These are phyloP conservation scores for Zoanthus sansibaricus DNA, from an alignment of 92 coral and sea anemone genomes.

Conservation along the genomic window DNA sequence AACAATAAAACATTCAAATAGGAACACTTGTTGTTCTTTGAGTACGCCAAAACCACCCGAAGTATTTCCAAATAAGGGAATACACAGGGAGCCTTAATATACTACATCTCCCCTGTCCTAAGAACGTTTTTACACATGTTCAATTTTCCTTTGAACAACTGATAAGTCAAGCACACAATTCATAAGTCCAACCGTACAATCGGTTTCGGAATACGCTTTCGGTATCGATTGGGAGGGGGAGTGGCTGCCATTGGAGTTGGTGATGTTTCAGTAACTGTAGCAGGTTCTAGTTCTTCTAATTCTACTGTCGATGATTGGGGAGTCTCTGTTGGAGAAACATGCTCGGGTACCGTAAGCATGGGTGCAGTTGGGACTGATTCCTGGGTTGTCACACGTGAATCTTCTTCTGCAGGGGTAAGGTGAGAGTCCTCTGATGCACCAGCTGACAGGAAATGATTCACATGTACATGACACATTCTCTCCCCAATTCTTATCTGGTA, in stretches of 20 bases:
- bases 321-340: neutral
- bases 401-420: neutral
- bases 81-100: conserved; percentile 5
- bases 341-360: neutral
- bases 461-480: neutral
- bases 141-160: neutral
- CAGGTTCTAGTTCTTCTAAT: conserved; percentile 13
- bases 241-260: neutral
- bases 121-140: neutral
- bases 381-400: conserved; percentile 6
- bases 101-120: neutral
- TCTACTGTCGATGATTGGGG: neutral
- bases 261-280: neutral
- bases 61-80: too few relatives aligned
- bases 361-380: neutral
- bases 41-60: too few relatives aligned
- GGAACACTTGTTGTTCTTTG: too few relatives aligned
- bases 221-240: neutral
- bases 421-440: neutral
- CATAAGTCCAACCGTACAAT: neutral
- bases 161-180: neutral
- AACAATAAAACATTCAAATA: too few relatives aligned
- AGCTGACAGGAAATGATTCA: neutral
- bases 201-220: neutral
- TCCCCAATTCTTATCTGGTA: neutral